These are phyloP conservation scores for Emydoidea blandingii DNA, from an alignment of 2,797 vertebrate genomes.

Conservation along the genomic window DNA sequence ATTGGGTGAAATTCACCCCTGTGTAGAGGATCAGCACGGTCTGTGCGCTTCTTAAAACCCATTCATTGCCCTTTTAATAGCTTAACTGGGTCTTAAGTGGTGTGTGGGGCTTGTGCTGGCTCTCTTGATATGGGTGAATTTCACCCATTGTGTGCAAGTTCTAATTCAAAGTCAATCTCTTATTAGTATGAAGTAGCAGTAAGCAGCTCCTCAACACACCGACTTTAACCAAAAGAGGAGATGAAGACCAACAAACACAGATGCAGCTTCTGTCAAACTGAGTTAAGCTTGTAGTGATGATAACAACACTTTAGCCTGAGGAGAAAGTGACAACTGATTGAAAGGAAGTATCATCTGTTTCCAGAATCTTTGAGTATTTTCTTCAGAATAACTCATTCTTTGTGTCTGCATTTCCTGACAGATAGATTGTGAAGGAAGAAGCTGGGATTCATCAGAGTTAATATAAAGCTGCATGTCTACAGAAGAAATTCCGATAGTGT, in stretches of 20 bases:
- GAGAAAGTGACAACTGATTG: slow-evolving; percentile 53
- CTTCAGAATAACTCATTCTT: slow-evolving; percentile 61
- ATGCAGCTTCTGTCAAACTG: slow-evolving; percentile 64
- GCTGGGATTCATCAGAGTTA: slow-evolving; percentile 32
- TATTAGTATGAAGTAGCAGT: slow-evolving; percentile 39
- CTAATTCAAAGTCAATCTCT: background rate
- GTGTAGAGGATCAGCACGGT: background rate
- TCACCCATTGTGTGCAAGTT: background rate
- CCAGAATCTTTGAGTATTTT: slow-evolving; percentile 52
- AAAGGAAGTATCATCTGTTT: slow-evolving; percentile 56
- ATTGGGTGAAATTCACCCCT: background rate
- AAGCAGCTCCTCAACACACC: slow-evolving; percentile 13
- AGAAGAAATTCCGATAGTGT: slow-evolving; percentile 33
- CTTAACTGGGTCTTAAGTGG: background rate
- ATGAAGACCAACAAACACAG: slow-evolving; percentile 58
- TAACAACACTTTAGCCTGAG: slow-evolving; percentile 3
- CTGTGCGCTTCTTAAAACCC: background rate
- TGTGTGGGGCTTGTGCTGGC: background rate
- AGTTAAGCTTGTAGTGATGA: slow-evolving; percentile 58
- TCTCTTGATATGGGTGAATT: background rate
- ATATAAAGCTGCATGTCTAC: background rate
- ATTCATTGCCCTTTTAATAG: background rate
- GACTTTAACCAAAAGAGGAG: slow-evolving; percentile 45
- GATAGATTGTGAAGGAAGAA: slow-evolving; percentile 57
- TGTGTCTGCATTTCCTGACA: slow-evolving; percentile 73